These are phyloP conservation scores for Trimorus sp. DNA, from an alignment of 2,888 invertebrate genomes.

Conservation along the genomic window DNA sequence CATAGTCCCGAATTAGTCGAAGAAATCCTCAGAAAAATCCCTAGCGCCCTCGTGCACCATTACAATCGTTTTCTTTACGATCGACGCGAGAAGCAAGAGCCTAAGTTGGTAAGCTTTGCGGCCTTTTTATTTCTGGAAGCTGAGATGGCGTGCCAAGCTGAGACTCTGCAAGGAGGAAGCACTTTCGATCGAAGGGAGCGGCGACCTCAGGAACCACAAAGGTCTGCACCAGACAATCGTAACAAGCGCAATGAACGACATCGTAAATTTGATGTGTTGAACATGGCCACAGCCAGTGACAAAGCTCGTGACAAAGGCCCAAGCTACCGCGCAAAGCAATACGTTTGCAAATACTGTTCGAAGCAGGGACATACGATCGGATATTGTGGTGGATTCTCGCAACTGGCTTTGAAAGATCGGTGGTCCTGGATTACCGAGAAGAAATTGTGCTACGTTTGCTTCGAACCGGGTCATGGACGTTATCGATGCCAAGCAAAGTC, in stretches of 20 bases:
- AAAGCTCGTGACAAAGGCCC: no score
- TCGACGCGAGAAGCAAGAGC: not conserved
- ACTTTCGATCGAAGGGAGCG: not conserved
- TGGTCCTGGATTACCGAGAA: not conserved
- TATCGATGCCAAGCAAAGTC: not conserved
- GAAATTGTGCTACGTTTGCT: conserved; percentile 7
- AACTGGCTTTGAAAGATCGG: not conserved
- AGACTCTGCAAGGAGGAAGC: not conserved
- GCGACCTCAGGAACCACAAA: not conserved
- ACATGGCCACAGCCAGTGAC: no score
- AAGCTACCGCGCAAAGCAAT: no score
- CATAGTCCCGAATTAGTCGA: no score
- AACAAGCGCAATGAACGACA: not conserved
- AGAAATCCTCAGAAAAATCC: no score
- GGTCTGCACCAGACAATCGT: not conserved
- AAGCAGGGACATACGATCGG: not conserved
- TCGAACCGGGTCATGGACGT: not conserved
- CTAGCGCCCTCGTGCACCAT: no score
- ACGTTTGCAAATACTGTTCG: not conserved
- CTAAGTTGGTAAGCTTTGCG: not conserved
- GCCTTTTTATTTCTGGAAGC: not conserved
- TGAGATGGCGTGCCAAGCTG: conserved; percentile 7
- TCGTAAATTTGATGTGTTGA: not conserved
- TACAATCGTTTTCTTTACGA: no score
- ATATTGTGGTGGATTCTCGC: not conserved